Evolutionary conservation across 2,888 invertebrate genomes (phyloP), one percentile per base, ranked within the genome.

Genomic region (Watsonalla cultraria): DNA sequence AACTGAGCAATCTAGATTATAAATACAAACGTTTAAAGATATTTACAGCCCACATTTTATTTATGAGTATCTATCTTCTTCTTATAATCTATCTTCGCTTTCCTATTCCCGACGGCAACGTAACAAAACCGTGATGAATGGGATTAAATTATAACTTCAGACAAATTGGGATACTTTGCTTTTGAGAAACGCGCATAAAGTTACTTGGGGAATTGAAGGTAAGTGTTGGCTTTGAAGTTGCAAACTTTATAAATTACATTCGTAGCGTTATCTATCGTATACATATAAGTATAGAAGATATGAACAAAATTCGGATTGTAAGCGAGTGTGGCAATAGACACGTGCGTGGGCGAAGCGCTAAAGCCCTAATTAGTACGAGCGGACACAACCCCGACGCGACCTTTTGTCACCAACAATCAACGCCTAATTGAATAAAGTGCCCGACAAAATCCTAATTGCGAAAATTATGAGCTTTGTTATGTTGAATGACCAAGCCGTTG

Each of bases 401-500:
- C 90, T 88, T 78, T 82, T 73, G 84, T 71, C 83, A 78, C 83
- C 62, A 68, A 70, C 89, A 87, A 86, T 87, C 85, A 86, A 78
- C 80, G 76, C 70, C 62, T 84, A 84, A 90, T 88, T 86, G 82
- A 81, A 86, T 87, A 81, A 87, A 89, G 81, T 82, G 79, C 68
- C 85, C 85, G 86, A 78, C 81, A 75, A 69, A 66, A 72, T 67
- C 72, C 71, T 63, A 80, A 82, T 76, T 69, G 80, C 78, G 68
- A 81, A 77, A 80, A 79, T 72, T 67, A 76, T 74, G 74, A 66
- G 71, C 66, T 69, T 70, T 64, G 56, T 58, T 59, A 61, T 63
- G 60, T 57, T 37, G 37, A 37, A 37, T 37, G 37, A 37, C 37
- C 7, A 37, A 37, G 37, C 7, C 8, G 7, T 37, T 37, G 37